Evolutionary conservation across 2,113 vertebrate species (phyloP).

Genomic region (Istiophorus platypterus): DNA sequence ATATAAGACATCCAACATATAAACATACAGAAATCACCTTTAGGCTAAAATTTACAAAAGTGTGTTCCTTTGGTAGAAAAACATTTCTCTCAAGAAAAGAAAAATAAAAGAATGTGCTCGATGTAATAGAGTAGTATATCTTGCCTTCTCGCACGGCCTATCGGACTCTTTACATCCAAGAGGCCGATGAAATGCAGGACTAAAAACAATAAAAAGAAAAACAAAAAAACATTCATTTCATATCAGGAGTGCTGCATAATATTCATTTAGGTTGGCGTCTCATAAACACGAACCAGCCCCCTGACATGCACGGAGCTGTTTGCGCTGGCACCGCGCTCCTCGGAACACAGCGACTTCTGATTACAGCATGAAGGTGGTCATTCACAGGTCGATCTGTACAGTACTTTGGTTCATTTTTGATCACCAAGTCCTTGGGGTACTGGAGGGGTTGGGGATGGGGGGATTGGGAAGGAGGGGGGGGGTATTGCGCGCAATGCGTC

Average conservation of each 20-base stretch:
- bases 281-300: constrained; percentile 34
- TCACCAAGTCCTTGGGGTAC: constrained; percentile 49
- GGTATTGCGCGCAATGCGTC: constrained; percentile 42
- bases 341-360: constrained; percentile 48
- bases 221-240: constrained; percentile 60
- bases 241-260: constrained; percentile 60
- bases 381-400: constrained; percentile 76
- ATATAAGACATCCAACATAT: constrained; percentile 70
- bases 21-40: constrained; percentile 64
- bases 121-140: constrained; percentile 54
- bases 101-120: constrained; percentile 54
- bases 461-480: too few relatives aligned
- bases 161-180: constrained; percentile 40
- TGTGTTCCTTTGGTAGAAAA: constrained; percentile 82
- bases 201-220: too few relatives aligned
- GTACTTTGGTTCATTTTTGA: constrained; percentile 74
- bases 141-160: constrained; percentile 58
- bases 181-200: constrained; percentile 22
- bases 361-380: constrained; percentile 69
- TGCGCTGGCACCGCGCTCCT: constrained; percentile 40
- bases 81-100: constrained; percentile 53
- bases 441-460: neutral
- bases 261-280: constrained; percentile 49
- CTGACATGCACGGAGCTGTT: constrained; percentile 53
- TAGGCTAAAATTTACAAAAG: constrained; percentile 71